These are phyloP conservation scores for Parnassius apollo DNA, from an alignment of 2,888 invertebrate genomes.

Conservation along the genomic window DNA sequence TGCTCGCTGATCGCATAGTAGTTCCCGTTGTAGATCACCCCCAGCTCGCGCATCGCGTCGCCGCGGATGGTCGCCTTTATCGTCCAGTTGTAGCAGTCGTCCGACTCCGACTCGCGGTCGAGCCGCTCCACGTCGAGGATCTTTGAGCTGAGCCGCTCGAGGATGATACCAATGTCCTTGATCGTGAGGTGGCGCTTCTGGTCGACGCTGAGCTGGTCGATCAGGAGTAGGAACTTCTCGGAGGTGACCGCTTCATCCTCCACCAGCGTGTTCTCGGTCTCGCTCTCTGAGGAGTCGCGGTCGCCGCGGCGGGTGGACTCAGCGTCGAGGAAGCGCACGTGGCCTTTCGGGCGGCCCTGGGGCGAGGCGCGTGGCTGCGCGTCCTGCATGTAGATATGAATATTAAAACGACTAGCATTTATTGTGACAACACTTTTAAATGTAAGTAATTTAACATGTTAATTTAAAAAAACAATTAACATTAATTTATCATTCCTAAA, in stretches of 20 bases:
- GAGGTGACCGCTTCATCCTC: conserved; percentile 94
- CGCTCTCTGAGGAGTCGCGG: conserved; percentile 94
- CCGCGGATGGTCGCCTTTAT: conserved; percentile 97
- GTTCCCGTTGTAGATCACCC: conserved; percentile 96
- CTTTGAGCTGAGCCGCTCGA: conserved; percentile 95
- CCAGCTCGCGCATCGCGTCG: conserved; percentile 93
- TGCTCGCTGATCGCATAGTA: conserved; percentile 97
- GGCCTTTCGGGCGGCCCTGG: conserved; percentile 86
- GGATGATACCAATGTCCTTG: conserved; percentile 96
- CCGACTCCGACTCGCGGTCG: conserved; percentile 95
- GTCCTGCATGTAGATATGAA: conserved; percentile 71
- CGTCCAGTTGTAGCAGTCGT: conserved; percentile 97
- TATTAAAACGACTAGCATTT: no score
- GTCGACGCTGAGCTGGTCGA: conserved; percentile 95
- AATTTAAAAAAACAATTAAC: no score
- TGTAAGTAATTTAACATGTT: no score
- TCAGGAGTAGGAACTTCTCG: conserved; percentile 95
- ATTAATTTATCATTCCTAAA: no score
- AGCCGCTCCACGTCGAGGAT: conserved; percentile 96
- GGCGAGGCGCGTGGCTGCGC: conserved; percentile 84
- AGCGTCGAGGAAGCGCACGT: conserved; percentile 93
- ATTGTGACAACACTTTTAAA: no score
- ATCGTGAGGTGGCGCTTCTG: conserved; percentile 95
- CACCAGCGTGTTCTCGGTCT: conserved; percentile 95
- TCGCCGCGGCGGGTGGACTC: conserved; percentile 83